These are phyloP conservation scores for Cyprinodon diabolis DNA, from an alignment of 2,797 vertebrate species.

Conservation along the genomic window DNA sequence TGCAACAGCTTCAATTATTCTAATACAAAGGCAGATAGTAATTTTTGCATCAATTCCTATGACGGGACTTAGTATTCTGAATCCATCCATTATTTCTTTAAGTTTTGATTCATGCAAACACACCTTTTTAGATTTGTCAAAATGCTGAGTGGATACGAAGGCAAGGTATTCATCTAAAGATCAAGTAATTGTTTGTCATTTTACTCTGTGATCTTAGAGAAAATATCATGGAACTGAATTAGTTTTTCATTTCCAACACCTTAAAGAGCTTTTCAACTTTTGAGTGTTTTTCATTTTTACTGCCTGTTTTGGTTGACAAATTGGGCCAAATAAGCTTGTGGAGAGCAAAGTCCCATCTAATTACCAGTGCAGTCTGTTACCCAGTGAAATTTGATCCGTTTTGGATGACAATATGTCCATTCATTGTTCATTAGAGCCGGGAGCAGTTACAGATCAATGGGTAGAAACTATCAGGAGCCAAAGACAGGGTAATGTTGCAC, in stretches of 20 bases:
- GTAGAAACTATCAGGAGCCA: slow-evolving; percentile 71
- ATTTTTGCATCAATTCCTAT: no score
- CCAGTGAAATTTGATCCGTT: slow-evolving; percentile 79
- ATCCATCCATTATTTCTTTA: no score
- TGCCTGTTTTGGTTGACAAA: slow-evolving; percentile 44
- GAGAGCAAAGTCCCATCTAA: slow-evolving; percentile 64
- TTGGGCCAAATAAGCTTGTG: slow-evolving; percentile 37
- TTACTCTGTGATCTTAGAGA: neutral
- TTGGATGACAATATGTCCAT: slow-evolving; percentile 79
- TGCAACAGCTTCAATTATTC: no score
- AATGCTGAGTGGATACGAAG: no score
- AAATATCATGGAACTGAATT: slow-evolving; percentile 8
- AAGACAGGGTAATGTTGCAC: slow-evolving; percentile 52
- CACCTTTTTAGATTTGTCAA: no score
- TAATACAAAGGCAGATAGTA: no score
- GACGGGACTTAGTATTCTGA: no score
- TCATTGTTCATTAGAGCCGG: slow-evolving; percentile 82
- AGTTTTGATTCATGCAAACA: no score
- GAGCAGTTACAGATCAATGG: slow-evolving; percentile 75
- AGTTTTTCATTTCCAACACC: slow-evolving; percentile 1
- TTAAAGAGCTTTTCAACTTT: slow-evolving; percentile 28
- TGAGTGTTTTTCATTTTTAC: slow-evolving; percentile 20
- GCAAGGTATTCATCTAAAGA: neutral
- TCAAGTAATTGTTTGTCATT: neutral
- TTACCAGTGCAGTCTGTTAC: slow-evolving; percentile 67